Base-by-base conservation (phyloP, 2,888 invertebrate genomes). In the Choristoneura rosaceana region DNA sequence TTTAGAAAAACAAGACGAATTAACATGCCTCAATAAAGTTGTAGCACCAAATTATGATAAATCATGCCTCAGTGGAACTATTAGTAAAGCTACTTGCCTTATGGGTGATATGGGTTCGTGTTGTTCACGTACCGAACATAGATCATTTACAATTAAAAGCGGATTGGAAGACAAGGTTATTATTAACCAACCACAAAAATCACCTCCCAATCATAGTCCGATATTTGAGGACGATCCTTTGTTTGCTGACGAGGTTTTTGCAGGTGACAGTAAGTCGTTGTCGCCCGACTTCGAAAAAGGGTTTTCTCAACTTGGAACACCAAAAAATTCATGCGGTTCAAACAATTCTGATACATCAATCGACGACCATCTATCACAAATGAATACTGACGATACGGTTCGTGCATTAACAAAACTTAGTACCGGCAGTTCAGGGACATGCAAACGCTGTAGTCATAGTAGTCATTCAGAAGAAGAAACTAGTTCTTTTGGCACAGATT, bases 401-500 rank as follows among this genome's bases (percentile, higher is more conserved):
- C 93, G 95, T 7, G 92, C 94, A 34, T 90, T 92, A 10, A 89
- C 94, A 25, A 91, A 95, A 63, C 82, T 93, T 17, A 92, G 93
- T 79, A 94, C 95, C 69, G 92, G 92, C 38, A 93, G 92, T 70
- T 80, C 94, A 14, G 93, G 94, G 7, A 94, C 95, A 50, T 95
- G 95, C 78, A 95, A 95, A 77, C 92, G 95, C 76, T 96, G 95
- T 79, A 95, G 95, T 77, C 96, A 96, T 79, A 96, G 96, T 80
- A 96, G 96, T 76, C 96, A 96, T 83, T 96, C 96, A 0, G 96
- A 96, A 83, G 96, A 96, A 81, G 96, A 96, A 85, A 96, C 96
- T 0, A 96, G 96, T 83, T 96, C 96, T 0, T 95, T 96, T 81
- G 97, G 97, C 0, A 97, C 97, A 0, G 97, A 97, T 81, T 93